phyloP scores from a whole-genome alignment of 2,797 vertebrate species.

The Sebastes miniatus region DNA sequence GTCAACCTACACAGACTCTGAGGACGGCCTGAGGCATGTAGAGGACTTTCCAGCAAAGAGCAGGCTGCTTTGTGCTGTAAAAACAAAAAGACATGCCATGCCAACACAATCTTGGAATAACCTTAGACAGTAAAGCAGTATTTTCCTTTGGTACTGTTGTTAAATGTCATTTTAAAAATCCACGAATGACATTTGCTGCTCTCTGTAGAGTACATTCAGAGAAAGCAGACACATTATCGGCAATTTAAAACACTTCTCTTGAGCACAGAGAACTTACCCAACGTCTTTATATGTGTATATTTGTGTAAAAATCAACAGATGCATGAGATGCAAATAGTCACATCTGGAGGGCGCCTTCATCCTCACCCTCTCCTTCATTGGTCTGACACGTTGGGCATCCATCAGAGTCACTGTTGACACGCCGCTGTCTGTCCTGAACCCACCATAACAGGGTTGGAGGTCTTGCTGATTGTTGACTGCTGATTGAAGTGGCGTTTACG shows the following conservation, averaged over 20 bases:
- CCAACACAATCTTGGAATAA: not conserved
- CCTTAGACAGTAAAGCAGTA: not conserved
- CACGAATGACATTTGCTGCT: not conserved
- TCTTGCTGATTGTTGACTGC: slow-evolving; percentile 21
- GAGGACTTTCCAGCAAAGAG: not conserved
- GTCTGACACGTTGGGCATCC: slow-evolving; percentile 20
- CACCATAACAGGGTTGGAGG: not conserved
- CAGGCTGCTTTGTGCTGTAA: not conserved
- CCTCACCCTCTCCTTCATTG: not conserved
- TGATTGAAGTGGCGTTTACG: slow-evolving; percentile 32
- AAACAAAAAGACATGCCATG: not conserved
- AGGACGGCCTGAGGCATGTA: slow-evolving; percentile 13
- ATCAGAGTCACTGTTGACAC: slow-evolving; percentile 15
- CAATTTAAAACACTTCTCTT: not conserved
- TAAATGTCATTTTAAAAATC: not conserved
- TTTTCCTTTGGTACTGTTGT: not conserved
- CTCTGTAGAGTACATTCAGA: not conserved
- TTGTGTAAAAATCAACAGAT: not conserved
- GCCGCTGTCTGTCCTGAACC: not conserved
- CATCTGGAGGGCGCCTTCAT: slow-evolving; percentile 19
- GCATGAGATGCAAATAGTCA: not conserved
- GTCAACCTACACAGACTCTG: not conserved
- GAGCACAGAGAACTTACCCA: not conserved
- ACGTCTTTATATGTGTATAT: not conserved
- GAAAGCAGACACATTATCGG: not conserved